A percentile compares a stretch with the other conserved stretches of the same genome.
Evolutionary conservation across 2,113 vertebrate genomes (phyloP).

Genomic region (Acrocephalus kingi): DNA sequence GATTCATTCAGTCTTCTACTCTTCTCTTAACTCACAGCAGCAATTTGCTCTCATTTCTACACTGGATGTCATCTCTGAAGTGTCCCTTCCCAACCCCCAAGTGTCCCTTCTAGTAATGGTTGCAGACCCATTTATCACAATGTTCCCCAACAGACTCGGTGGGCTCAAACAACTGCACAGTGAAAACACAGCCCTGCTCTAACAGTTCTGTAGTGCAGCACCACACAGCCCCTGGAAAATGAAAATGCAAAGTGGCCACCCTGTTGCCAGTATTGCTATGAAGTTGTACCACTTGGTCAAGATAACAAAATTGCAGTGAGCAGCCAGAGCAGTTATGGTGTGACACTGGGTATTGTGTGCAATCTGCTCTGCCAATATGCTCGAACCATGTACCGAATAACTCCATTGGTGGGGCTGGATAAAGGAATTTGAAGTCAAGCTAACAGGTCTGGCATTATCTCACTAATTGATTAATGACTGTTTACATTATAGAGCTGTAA

Average conservation of each 20-base stretch:
- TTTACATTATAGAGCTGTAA: neutral
- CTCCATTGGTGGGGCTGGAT: accelerated
- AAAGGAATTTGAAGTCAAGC: neutral
- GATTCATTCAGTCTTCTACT: neutral
- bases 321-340: neutral
- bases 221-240: neutral
- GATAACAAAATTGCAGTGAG: neutral
- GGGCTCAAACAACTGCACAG: neutral
- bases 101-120: neutral
- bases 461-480: neutral
- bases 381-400: neutral
- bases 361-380: neutral
- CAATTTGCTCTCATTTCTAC: neutral
- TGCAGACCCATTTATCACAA: neutral
- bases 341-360: neutral
- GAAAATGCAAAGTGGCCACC: neutral
- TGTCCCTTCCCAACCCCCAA: neutral
- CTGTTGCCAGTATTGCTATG: neutral
- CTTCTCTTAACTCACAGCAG: neutral
- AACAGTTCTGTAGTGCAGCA: neutral
- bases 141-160: neutral
- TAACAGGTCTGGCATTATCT: neutral
- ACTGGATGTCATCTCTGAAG: neutral
- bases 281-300: neutral
- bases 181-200: neutral